Evolutionary conservation across 2,888 invertebrate species (phyloP), one percentile per base, ranked within the genome.

Genomic region (Camponotus fellah): DNA sequence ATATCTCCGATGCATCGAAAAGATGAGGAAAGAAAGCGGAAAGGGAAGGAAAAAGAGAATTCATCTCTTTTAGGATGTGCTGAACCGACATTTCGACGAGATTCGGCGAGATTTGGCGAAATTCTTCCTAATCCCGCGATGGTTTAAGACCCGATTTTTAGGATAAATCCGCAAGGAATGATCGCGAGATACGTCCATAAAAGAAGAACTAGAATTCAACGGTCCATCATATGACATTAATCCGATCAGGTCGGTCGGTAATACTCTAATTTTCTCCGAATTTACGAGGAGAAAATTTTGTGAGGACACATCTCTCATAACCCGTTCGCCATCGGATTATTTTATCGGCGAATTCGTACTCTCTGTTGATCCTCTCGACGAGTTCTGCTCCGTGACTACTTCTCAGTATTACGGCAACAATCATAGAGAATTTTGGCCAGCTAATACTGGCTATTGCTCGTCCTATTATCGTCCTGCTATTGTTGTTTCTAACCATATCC

Each of bases 231-330:
- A 60, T 14, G 58, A 12, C 69, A 17, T 79, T 79, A 79, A 79
- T 79, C 69, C 69, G 43, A 69, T 79, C 60, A 58, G 32, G n/a
- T n/a, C 49, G 34, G 17, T 62, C 34, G 60, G 21, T 46, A 62
- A 69, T 69, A 34, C 68, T 69, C 79, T 60, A 79, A 80, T 80
- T 80, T 71, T 37, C 37, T 34, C 6, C 43, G 56, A 77, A 66
- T 77, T 68, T 68, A 58, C 34, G 58, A 68, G 79, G 46, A 53
- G 8, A 53, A n/a, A 53, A 34, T 80, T 68, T 80, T 62, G 71
- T 49, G 46, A 37, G 60, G 26, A 21, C 21, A 71, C 71, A 37
- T 79, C 26, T 65, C 68, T 56, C 56, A 43, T 40, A 66, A 60
- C 21, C 37, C 10, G 34, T 40, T 26, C 4, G 26, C 21, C n/a